Evolutionary conservation across 2,113 vertebrate species (phyloP).

Genomic region (Opisthocomus hoazin): DNA sequence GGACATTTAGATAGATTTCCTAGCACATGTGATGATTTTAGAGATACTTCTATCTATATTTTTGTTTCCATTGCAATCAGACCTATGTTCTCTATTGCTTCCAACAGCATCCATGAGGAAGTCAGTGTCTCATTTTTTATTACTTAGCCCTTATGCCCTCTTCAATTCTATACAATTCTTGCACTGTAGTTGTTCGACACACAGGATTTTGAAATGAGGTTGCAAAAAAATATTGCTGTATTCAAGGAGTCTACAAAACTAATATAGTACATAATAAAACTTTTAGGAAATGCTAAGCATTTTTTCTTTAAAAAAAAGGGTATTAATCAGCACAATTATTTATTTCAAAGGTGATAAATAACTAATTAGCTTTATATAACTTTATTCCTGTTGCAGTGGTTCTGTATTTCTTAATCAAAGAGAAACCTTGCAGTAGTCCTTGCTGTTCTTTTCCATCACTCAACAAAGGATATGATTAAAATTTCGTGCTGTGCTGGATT

Average conservation of each 20-base stretch:
- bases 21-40: background rate
- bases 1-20: background rate
- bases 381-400: background rate
- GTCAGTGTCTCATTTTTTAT: background rate
- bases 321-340: background rate
- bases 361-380: background rate
- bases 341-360: background rate
- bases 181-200: background rate
- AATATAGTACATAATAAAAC: background rate
- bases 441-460: background rate
- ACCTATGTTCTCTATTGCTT: background rate
- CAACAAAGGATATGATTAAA: background rate
- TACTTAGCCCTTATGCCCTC: background rate
- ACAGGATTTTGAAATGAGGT: background rate
- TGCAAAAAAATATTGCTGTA: background rate
- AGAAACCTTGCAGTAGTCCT: background rate
- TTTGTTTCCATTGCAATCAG: background rate
- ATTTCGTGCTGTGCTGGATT: background rate
- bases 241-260: background rate
- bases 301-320: background rate
- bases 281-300: background rate
- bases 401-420: background rate
- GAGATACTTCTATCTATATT: background rate
- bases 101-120: background rate
- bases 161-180: background rate